These are phyloP conservation scores for Alectura lathami DNA, from an alignment of 2,113 vertebrate species.

Conservation along the genomic window DNA sequence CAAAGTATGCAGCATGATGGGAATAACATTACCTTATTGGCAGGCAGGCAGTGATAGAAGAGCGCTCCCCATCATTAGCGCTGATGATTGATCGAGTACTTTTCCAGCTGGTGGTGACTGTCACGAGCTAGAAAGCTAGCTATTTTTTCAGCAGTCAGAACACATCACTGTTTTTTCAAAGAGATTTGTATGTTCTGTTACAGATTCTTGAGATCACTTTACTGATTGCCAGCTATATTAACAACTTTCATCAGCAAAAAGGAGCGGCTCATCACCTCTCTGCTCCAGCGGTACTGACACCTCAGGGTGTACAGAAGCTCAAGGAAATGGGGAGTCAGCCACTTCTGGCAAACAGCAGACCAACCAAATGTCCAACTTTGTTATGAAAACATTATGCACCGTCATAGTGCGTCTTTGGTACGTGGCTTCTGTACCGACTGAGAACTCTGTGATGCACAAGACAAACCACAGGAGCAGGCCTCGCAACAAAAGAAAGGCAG, in stretches of 20 bases:
- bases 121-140: slow-evolving; percentile 54
- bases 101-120: slow-evolving; percentile 41
- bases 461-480: background rate
- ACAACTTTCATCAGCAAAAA: slow-evolving; percentile 91
- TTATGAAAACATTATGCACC: slow-evolving; percentile 76
- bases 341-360: slow-evolving; percentile 78
- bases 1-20: background rate
- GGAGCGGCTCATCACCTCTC: slow-evolving; percentile 89
- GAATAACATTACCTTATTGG: slow-evolving; percentile 23
- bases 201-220: slow-evolving; percentile 95
- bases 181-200: slow-evolving; percentile 54
- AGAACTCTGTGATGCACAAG: background rate
- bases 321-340: slow-evolving; percentile 83
- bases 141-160: slow-evolving; percentile 65
- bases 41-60: background rate
- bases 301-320: slow-evolving; percentile 78
- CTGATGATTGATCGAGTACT: slow-evolving; percentile 37
- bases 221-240: slow-evolving; percentile 92
- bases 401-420: background rate
- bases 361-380: slow-evolving; percentile 90
- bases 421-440: background rate
- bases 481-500: background rate
- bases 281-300: slow-evolving; percentile 85
- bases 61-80: slow-evolving; percentile 25
- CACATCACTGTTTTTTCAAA: slow-evolving; percentile 59